A percentile compares a stretch with the other conserved stretches of the same genome.
Evolutionary conservation across 2,888 invertebrate genomes (phyloP).

Genomic region (Camptogramma bilineatum): DNA sequence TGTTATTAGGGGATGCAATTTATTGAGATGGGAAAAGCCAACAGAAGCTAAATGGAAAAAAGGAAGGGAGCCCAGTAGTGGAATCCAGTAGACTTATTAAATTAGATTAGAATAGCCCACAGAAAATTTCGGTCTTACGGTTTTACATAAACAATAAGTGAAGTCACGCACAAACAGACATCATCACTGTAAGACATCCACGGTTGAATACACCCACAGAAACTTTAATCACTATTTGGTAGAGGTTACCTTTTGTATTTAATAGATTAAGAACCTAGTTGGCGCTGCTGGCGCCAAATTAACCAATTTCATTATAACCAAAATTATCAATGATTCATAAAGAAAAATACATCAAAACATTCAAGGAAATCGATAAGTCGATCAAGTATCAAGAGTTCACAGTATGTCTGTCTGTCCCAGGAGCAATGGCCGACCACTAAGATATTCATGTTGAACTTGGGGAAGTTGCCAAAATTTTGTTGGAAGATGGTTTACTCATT

Average conservation of each 20-base stretch:
- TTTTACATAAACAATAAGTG: background rate
- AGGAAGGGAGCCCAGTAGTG: too few relatives aligned
- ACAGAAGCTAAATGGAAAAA: too few relatives aligned
- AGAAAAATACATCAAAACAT: background rate
- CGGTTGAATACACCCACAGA: background rate
- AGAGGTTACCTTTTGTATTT: too few relatives aligned
- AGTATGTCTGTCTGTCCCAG: slow-evolving; percentile 26
- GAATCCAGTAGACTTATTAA: too few relatives aligned
- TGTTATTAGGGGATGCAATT: background rate
- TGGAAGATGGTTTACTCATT: slow-evolving; percentile 26
- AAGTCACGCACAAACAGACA: background rate
- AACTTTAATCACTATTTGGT: too few relatives aligned
- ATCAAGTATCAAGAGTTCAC: slow-evolving; percentile 23
- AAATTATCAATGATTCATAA: background rate
- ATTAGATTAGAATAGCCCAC: background rate
- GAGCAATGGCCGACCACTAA: slow-evolving; percentile 38
- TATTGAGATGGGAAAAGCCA: background rate
- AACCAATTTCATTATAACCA: background rate
- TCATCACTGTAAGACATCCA: background rate
- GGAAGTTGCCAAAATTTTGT: slow-evolving; percentile 38
- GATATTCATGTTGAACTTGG: slow-evolving; percentile 39
- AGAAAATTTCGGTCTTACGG: background rate
- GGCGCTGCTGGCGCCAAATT: background rate
- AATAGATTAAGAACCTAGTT: too few relatives aligned
- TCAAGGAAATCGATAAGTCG: slow-evolving; percentile 10